Evolutionary conservation across 2,888 invertebrate species (phyloP), one percentile per base, ranked within the genome.

Genomic region (Oxytorus armatus): DNA sequence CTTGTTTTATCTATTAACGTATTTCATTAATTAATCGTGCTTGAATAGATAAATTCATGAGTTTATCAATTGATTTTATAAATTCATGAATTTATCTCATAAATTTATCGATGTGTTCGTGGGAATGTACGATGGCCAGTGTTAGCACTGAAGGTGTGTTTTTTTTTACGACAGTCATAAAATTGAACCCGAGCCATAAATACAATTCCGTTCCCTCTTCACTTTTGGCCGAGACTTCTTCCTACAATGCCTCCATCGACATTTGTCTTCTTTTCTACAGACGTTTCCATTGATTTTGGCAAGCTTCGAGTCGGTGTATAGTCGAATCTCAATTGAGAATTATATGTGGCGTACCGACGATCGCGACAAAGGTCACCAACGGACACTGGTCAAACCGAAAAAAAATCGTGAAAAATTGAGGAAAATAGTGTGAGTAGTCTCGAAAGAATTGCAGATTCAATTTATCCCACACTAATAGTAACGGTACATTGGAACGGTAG

Each of bases 181-280:
- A 65, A n/a, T 65, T 65, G 18, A 11, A 14, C 25, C 65, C 21
- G 11, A 47, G 47, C 18, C 49, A 65, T 49, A 65, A 66, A 66
- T 66, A 8, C 49, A 51, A 51, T 36, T 51, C 33, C 51, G n/a
- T 36, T 51, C 16, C 49, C 65, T 11, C 25, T 63, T 65, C 14
- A 18, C 11, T 51, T 66, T 66, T 51, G 18, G 21, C 36, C 21
- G 16, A 49, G 49, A 11, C 14, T 36, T 44, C 44, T 47, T 36
- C 10, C 14, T 8, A 5, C 21, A n/a, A 25, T 16, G 11, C 23
- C 23, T 33, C 16, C 11, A 21, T 23, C 10, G 10, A n/a, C 33
- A 8, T 49, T 49, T 7, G 8, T 25, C 16, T 49, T 25, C 16
- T 11, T 21, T 23, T 10, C 25, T 18, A 33, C 5, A 5, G 8